Evolutionary conservation across 2,888 invertebrate species (phyloP).

Genomic region (Protonemura montana): DNA sequence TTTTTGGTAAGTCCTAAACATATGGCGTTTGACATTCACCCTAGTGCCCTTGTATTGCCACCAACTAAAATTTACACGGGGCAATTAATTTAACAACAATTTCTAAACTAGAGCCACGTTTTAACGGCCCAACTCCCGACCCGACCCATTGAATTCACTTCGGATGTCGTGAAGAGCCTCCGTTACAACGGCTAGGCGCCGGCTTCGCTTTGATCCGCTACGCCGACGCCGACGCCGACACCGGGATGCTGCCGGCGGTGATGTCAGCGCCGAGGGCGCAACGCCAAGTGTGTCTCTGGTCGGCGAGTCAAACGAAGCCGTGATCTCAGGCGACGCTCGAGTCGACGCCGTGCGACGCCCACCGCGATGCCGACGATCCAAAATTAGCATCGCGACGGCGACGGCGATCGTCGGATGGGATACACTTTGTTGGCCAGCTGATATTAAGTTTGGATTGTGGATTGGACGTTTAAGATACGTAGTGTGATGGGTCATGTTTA

Average conservation of each 20-base stretch:
- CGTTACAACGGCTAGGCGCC: not conserved
- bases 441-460: not conserved
- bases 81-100: too few species aligned
- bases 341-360: conserved; percentile 4
- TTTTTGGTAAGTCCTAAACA: too few species aligned
- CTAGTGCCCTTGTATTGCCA: too few species aligned
- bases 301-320: not conserved
- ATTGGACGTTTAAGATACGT: too few species aligned
- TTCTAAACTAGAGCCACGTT: too few species aligned
- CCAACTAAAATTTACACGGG: too few species aligned
- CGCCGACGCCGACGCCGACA: not conserved
- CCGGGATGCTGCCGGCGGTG: not conserved
- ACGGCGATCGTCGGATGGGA: not conserved
- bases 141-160: too few species aligned
- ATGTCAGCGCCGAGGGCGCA: not conserved
- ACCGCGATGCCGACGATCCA: not conserved
- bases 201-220: not conserved
- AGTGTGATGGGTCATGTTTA: not conserved
- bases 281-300: not conserved
- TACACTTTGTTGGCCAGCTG: not conserved
- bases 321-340: not conserved
- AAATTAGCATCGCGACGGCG: not conserved
- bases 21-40: too few species aligned
- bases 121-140: too few species aligned
- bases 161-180: too few species aligned